Percentiles rank a stretch among this genome's conserved stretches.
Evolutionary conservation across 2,888 invertebrate species (phyloP).

Genomic region (Clepsis dumicolana): DNA sequence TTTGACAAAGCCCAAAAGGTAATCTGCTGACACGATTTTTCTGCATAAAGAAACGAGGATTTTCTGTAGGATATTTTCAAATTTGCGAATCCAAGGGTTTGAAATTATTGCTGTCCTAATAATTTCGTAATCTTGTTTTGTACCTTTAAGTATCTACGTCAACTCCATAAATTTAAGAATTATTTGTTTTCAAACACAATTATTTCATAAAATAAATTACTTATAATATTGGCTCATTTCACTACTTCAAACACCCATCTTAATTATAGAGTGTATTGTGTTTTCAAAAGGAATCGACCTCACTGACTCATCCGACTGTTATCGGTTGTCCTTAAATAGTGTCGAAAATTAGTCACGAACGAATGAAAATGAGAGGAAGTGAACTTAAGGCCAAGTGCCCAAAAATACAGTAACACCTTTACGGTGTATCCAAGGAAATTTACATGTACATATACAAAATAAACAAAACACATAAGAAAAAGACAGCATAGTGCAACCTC

Average conservation of each 20-base stretch:
- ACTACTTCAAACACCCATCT: not conserved
- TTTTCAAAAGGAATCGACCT: conserved; percentile 29
- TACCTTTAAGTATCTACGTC: too few relatives aligned
- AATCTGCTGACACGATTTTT: too few relatives aligned
- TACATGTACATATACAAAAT: not conserved
- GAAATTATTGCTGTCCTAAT: too few relatives aligned
- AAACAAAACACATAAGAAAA: not conserved
- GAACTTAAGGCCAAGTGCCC: conserved; percentile 24
- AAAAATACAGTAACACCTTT: conserved; percentile 27
- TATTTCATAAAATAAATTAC: too few relatives aligned
- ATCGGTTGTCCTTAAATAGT: conserved; percentile 40
- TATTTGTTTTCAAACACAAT: too few relatives aligned
- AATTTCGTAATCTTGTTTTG: too few relatives aligned
- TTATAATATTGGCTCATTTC: not conserved
- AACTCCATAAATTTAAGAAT: too few relatives aligned
- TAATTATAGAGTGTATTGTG: conserved; percentile 1
- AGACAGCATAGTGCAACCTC: not conserved
- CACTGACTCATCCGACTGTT: conserved; percentile 36
- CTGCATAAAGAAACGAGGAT: too few relatives aligned
- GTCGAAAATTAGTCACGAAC: conserved; percentile 38
- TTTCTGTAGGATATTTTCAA: too few relatives aligned
- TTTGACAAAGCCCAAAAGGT: too few relatives aligned
- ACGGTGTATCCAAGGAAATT: conserved; percentile 1
- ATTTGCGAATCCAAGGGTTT: too few relatives aligned
- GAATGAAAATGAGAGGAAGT: conserved; percentile 40